Evolutionary conservation across 2,113 vertebrate genomes (phyloP), one percentile per base, ranked within the genome.

Genomic region (Choloepus hoffmanni): DNA sequence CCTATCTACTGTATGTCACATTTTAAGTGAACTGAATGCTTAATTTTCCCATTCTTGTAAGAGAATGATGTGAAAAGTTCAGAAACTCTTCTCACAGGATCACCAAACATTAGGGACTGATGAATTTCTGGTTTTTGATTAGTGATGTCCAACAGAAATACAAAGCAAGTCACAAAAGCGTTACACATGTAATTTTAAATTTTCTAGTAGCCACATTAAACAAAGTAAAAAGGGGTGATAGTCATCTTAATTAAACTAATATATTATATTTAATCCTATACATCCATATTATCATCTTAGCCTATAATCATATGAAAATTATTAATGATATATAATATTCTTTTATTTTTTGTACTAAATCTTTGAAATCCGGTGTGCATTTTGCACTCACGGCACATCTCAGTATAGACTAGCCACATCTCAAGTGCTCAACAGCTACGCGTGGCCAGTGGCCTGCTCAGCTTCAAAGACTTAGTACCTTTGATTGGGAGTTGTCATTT

Each of bases 1-100:
- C 4, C 15, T 33, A 1, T 40, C 13, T 33, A 18, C 4, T 12
- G 1, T 30, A 45, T 33, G 13, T 33, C 40, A 10, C 2, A 3
- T 78, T 84, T 89, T 72, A 50, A 50, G 77, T n/a, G 65, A 77
- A 12, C 58, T 11, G 8, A 19, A 76, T 63, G 40, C 7, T 68
- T 90, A 45, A 15, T 40, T 55, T 84, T 53, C 16, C 19, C 15
- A 5, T 68, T 5, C 1, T 43, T n/a, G 30, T 85, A 60, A 60
- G 60, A 53, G n/a, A 81, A n/a, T 36, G 16, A 40, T 12, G 24
- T 24, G 28, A 40, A 68, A 81, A 55, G 40, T 18, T 55, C 60
- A 81, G 70, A 79, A 65, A 94, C 23, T 45, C 48, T 50, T 86
- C 10, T 92, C 26, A 72, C 18, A 19, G 58, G 13, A 28, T n/a